These are phyloP conservation scores for Balearica regulorum DNA, from an alignment of 2,797 vertebrate genomes.

Conservation along the genomic window DNA sequence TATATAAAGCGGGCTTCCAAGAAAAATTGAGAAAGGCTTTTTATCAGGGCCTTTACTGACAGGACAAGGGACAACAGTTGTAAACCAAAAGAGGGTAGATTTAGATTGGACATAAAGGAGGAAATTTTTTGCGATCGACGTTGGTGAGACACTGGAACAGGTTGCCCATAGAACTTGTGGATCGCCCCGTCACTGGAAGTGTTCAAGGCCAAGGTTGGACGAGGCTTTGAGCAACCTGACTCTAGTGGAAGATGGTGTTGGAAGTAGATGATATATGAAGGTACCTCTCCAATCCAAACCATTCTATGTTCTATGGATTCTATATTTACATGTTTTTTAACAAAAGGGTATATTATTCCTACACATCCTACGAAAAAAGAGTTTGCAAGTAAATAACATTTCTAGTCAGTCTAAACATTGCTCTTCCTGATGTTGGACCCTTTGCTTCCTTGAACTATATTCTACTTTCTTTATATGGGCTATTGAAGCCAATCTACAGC, in stretches of 20 bases:
- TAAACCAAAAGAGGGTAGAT: background rate
- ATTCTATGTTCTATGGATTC: background rate
- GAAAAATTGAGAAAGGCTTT: background rate
- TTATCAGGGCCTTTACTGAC: background rate
- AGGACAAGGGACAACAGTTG: background rate
- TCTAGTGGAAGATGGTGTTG: background rate
- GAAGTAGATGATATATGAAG: background rate
- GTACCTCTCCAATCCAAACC: background rate
- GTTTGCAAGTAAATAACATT: background rate
- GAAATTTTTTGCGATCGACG: background rate
- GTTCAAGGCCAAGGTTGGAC: background rate
- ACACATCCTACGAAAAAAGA: background rate
- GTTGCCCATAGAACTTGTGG: background rate
- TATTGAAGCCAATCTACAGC: background rate
- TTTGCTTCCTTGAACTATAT: background rate
- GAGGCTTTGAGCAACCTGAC: background rate
- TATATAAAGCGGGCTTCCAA: background rate
- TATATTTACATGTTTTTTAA: background rate
- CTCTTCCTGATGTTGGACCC: background rate
- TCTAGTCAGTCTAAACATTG: background rate
- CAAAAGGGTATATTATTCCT: background rate
- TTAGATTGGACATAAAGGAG: background rate
- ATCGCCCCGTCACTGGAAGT: background rate
- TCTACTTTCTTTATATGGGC: background rate
- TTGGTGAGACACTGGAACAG: background rate